Evolutionary conservation across 2,113 vertebrate genomes (phyloP).

Genomic region (Donacobius atricapilla): DNA sequence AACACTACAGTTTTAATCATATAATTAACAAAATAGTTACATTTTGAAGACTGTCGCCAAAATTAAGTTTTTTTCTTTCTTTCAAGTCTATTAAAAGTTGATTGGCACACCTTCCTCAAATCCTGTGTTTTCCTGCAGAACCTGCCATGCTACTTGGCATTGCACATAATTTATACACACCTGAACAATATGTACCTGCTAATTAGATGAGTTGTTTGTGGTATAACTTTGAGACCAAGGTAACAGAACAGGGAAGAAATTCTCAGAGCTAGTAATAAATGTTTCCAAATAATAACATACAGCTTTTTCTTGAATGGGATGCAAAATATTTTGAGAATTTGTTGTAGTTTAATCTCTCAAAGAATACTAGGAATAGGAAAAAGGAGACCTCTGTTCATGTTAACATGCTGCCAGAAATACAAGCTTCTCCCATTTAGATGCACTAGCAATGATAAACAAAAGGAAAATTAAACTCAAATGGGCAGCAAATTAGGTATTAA

Average conservation of each 20-base stretch:
- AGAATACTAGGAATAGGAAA: neutral
- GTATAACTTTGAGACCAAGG: neutral
- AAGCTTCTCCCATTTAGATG: neutral
- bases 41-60: neutral
- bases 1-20: neutral
- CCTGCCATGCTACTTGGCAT: neutral
- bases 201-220: constrained; percentile 6
- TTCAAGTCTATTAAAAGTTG: neutral
- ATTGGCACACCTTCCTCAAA: neutral
- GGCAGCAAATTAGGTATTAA: neutral
- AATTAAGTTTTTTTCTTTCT: neutral
- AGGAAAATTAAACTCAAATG: neutral
- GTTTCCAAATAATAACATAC: neutral
- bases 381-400: neutral
- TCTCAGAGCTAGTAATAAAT: neutral
- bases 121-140: neutral
- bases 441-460: neutral
- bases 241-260: neutral
- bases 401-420: neutral
- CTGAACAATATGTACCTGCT: neutral
- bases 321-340: neutral
- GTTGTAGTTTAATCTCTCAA: neutral
- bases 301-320: neutral
- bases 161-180: neutral
- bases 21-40: neutral